Base-by-base conservation (phyloP, 2,797 vertebrate species). In the Euthynnus affinis region DNA sequence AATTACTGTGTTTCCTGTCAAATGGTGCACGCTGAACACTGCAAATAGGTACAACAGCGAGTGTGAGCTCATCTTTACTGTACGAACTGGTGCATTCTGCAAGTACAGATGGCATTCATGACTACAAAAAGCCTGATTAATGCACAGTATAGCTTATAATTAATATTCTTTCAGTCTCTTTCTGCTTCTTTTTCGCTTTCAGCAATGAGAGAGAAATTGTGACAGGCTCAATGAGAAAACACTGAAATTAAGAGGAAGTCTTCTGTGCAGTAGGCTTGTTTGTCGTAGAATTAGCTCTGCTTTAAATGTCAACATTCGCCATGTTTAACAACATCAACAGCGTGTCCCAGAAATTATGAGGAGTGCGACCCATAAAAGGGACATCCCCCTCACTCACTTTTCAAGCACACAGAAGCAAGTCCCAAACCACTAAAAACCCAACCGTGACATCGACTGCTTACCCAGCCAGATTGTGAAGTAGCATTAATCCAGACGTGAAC, bases 1-100 rank as follows among this genome's bases (percentile, higher is more conserved):
- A 90, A 93, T 94, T 86, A 91, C 84, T 68, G 81, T 80, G 81
- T 90, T 91, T 90, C 81, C 89, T 91, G 89, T 90, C 87, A 91
- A 86, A 91, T 68, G 66, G 73, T 29, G 56, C 58, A 71, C 78
- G 60, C 85, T 86, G 58, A 51, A 58, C 75, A 37, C 70, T 74
- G 69, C 48, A 48, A 88, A 83, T 75, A 87, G 85, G 86, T 87
- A 84, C 82, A 84, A 80, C 74, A 74, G 34, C 48, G 5, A 46
- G 78, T 4, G 37, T 55, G 71, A 71, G 84, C 57, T 76, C 75
- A 18, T 70, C 78, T 75, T 82, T 76, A 76, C 62, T 32, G 69
- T 63, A 62, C 58, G 51, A 18, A 46, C 58, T 60, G 78, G 9
- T 65, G 78, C 62, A 53, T 65, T 87, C 53, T 44, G 46, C 71